Evolutionary conservation across 2,888 invertebrate genomes (phyloP), one percentile per base, ranked within the genome.

Genomic region (Physocephala rufipes): DNA sequence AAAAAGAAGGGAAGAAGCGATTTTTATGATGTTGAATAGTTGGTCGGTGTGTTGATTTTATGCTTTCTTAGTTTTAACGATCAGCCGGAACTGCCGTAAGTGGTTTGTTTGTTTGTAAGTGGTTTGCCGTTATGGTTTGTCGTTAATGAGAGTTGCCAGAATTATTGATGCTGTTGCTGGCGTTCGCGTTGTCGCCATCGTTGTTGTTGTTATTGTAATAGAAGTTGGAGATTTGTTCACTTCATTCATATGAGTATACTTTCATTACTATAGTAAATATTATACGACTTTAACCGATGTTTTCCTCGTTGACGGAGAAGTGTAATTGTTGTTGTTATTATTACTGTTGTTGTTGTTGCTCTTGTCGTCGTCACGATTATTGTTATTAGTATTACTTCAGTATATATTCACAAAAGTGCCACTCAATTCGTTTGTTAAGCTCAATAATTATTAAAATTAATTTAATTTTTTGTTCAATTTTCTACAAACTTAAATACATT

Each of bases 391-490:
- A 24, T 15, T 58, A 26, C 28, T 15, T 16, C 19, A 15, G 49
- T 49, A 49, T 3, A 19, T 58, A 28, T 24, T 28, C 13, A 7
- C 13, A 26, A 12, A 58, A 26, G 24, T 28, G 59, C 67, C 67
- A 67, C 67, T 67, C 36, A 49, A 59, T 47, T 67, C 47, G 61
- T 67, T 59, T 59, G n/a, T 67, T 49, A 45, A 59, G 47, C 67
- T 36, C 45, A 9, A 67, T 67, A 67, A 67, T 47, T 59, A 59
- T 59, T 58, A 47, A 67, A 67, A 67, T 67, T 67, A 67, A 67
- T 67, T 55, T n/a, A 21, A 1, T 55, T 55, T 21, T 19, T n/a
- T 55, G 5, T 49, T 12, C 5, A 19, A 7, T 49, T 55, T 49
- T 15, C 16, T 49, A 19, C 19, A 45, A 24, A n/a, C 2, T 55